Conservation (phyloP, 2,113 vertebrate species). For the Malurus alboscapulatus region DNA sequence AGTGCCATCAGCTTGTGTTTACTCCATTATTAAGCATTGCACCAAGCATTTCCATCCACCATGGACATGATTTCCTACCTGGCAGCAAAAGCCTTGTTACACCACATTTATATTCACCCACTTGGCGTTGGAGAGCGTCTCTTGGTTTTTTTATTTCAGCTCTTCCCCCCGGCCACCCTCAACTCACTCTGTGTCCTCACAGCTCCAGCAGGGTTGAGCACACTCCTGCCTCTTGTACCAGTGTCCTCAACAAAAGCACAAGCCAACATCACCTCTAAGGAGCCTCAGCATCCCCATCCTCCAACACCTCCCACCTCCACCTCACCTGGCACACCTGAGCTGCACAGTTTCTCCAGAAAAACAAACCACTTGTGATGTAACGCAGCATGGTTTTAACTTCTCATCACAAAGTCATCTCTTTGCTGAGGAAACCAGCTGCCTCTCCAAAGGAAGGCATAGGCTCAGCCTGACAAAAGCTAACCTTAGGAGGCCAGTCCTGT, state of each 20-base stretch:
- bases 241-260: background rate
- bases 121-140: background rate
- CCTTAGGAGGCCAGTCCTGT: background rate
- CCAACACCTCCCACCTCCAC: background rate
- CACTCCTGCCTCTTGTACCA: background rate
- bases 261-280: background rate
- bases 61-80: background rate
- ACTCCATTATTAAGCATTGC: accelerated
- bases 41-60: background rate
- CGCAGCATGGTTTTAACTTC: background rate
- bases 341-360: background rate
- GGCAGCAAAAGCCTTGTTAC: background rate
- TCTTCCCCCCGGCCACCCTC: background rate
- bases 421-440: background rate
- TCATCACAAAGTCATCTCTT: background rate
- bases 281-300: background rate
- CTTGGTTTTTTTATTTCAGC: background rate
- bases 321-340: background rate
- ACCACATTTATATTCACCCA: background rate
- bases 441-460: background rate
- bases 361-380: background rate
- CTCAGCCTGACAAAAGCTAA: background rate
- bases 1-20: background rate
- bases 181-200: too few relatives aligned
- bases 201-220: background rate